phyloP scores from a whole-genome alignment of 2,888 invertebrate species.

The Luffia ferchaultella region DNA sequence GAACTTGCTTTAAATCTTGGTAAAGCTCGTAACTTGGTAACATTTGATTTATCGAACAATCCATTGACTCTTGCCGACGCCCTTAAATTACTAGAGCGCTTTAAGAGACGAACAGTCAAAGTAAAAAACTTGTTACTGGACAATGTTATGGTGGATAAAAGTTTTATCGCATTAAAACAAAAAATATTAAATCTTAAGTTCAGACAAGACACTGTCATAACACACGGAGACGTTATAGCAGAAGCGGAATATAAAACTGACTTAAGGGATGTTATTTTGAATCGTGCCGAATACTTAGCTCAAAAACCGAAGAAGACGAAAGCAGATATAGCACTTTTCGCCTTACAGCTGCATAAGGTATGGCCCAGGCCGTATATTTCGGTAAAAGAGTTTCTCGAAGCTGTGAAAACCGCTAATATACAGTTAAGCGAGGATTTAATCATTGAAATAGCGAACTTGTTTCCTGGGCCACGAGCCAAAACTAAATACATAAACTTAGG shows the following conservation, averaged over 20 bases:
- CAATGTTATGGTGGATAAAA: constrained; percentile 27
- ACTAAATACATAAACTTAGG: constrained; percentile 26
- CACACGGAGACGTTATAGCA: constrained; percentile 26
- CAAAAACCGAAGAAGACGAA: constrained; percentile 25
- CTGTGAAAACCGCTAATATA: constrained; percentile 19
- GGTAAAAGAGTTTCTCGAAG: constrained; percentile 24
- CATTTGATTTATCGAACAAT: constrained; percentile 36
- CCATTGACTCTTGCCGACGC: constrained; percentile 33
- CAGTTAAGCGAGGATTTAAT: constrained; percentile 27
- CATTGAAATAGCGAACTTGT: constrained; percentile 25
- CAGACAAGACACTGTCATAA: constrained; percentile 24
- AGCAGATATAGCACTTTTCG: constrained; percentile 30
- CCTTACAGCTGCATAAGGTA: constrained; percentile 28
- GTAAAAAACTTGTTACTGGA: constrained; percentile 30
- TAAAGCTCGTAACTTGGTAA: constrained; percentile 27
- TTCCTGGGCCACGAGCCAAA: constrained; percentile 28
- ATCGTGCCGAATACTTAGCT: constrained; percentile 30
- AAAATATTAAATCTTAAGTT: constrained; percentile 21
- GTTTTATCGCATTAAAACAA: constrained; percentile 23
- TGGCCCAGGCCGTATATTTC: constrained; percentile 18
- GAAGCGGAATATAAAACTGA: constrained; percentile 14
- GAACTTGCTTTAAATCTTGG: constrained; percentile 20
- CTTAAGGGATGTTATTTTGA: constrained; percentile 30
- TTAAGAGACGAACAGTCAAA: constrained; percentile 23
- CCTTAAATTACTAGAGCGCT: constrained; percentile 22